Percentiles rank a stretch among this genome's conserved stretches.
Conservation (phyloP, 2,113 vertebrate species). For the Callipepla squamata region DNA sequence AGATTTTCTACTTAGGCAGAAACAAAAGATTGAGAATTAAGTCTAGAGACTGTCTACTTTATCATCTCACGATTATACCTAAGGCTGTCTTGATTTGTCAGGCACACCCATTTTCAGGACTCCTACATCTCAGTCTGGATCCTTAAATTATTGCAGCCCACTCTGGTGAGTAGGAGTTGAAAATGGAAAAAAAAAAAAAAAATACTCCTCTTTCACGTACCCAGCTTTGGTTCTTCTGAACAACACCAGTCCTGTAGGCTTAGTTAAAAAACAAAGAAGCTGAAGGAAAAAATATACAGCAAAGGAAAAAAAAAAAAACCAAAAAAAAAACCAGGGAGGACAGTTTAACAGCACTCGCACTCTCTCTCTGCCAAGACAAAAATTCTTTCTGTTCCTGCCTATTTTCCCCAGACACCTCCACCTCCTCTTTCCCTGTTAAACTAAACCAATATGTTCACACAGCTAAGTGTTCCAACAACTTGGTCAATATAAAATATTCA, state of each 20-base stretch:
- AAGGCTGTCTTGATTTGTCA: conserved; percentile 2
- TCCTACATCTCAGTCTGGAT: conserved; percentile 15
- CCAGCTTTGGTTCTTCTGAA: background rate
- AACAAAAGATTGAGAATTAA: background rate
- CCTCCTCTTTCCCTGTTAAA: conserved; percentile 50
- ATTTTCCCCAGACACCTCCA: conserved; percentile 59
- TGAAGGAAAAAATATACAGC: background rate
- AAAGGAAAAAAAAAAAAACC: background rate
- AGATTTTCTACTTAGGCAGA: background rate
- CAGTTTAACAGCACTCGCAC: conserved; percentile 30
- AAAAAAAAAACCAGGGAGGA: background rate
- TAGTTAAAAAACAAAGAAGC: conserved; percentile 37
- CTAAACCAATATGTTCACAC: conserved; percentile 62
- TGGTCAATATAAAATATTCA: conserved; percentile 55
- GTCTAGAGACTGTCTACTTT: conserved; percentile 1
- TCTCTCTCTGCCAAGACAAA: conserved; percentile 42
- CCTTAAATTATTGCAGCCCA: conserved; percentile 35
- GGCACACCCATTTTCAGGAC: conserved; percentile 20
- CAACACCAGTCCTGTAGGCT: background rate
- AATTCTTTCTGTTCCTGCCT: conserved; percentile 53
- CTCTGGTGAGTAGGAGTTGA: conserved; percentile 20
- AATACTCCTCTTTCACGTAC: background rate
- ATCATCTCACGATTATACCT: background rate
- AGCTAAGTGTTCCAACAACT: conserved; percentile 23
- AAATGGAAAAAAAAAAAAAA: background rate